Percentiles rank a stretch among this genome's conserved stretches.
Evolutionary conservation across 2,113 vertebrate genomes (phyloP).

Genomic region (Tragelaphus imberbis): DNA sequence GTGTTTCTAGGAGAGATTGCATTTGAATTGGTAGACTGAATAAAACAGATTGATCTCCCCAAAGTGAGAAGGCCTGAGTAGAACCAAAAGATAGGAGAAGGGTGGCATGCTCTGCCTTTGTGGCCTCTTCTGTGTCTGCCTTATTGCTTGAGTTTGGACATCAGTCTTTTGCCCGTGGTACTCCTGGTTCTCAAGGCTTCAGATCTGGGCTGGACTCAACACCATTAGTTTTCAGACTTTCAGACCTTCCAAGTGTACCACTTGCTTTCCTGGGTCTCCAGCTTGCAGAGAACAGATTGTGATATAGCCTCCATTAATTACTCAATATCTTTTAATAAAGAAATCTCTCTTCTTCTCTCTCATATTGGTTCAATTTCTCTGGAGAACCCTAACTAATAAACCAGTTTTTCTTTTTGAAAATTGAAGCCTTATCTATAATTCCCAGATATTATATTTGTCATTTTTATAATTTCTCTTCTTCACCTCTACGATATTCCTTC

Average conservation of each 20-base stretch:
- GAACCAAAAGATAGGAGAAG: neutral
- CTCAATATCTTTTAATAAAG: neutral
- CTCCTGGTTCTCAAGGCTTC: neutral
- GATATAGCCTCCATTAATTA: neutral
- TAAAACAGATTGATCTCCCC: neutral
- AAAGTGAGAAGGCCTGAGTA: neutral
- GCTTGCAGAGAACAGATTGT: neutral
- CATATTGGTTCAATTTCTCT: neutral
- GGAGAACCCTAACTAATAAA: neutral
- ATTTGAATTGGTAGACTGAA: neutral
- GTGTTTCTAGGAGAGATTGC: neutral
- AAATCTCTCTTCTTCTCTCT: neutral
- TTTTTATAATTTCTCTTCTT: neutral
- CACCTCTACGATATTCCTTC: neutral
- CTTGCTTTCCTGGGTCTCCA: neutral
- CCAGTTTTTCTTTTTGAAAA: neutral
- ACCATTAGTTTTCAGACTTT: neutral
- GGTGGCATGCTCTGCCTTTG: neutral
- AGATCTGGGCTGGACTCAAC: neutral
- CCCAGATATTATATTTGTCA: neutral
- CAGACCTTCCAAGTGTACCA: neutral
- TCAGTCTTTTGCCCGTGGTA: neutral
- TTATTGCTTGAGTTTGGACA: neutral
- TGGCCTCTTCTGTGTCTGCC: neutral
- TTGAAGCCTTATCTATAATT: neutral